Evolutionary conservation across 2,797 vertebrate species (phyloP), one percentile per base, ranked within the genome.

Genomic region (Clamator glandarius): DNA sequence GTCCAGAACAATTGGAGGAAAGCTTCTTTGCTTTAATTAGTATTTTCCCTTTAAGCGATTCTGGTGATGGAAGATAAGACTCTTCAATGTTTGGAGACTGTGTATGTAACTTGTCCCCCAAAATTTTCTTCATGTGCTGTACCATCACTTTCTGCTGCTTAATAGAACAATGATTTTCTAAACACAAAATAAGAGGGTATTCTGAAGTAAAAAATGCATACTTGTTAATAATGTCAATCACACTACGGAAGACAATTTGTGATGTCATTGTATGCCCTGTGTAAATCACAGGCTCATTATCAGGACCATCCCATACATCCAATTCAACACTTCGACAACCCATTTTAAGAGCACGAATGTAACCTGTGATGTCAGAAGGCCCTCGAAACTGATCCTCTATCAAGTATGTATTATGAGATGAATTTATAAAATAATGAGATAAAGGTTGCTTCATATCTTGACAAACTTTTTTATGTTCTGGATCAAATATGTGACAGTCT

Each of bases 341-440:
- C 99, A 99, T 99, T 97, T 99, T 99, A 6, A 99, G 98, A 70
- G 99, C 99, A 1, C 99, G 99, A 84, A 99, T 99, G 90, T 99
- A 99, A 17, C 99, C 99, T 1, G 99, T 99, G 94, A 99, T 99
- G 94, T 99, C 99, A 35, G 99, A 99, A 17, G 99, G 99, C 77
- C 99, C 99, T 95, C 99, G 98, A 96, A 99, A 99, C 96, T 99
- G 99, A 97, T 99, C 99, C 94, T 99, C 99, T 95, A 99, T 99
- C 96, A 99, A 98, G 96, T 99, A 99, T 0, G 99, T 99, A 87
- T 99, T 99, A 96, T 99, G 99, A 95, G 99, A 99, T 36, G 99
- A 98, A 87, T 99, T 99, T 95, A 99, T 99, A 97, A 99, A 99
- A 97, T 99, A 99, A 98, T 99, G 99, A 91, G 99, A 99, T 94